These are phyloP conservation scores for Nesospiza acunhae DNA, from an alignment of 2,113 vertebrate genomes.

Conservation along the genomic window DNA sequence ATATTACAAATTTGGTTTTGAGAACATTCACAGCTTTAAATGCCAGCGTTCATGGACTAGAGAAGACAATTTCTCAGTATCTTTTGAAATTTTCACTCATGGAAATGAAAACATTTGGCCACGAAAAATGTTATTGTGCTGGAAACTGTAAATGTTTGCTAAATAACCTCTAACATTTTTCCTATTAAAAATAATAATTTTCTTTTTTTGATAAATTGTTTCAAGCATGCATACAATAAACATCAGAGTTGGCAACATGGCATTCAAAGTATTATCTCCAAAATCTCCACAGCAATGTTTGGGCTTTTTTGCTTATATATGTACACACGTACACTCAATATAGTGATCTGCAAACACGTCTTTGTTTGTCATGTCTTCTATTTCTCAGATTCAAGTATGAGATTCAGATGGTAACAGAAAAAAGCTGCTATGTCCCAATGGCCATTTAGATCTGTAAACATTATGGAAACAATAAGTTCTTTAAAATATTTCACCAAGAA, in stretches of 20 bases:
- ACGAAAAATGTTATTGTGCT: not conserved
- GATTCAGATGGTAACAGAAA: not conserved
- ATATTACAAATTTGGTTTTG: not conserved
- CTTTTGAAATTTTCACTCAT: not conserved
- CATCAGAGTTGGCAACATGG: not conserved
- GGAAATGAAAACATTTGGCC: not conserved
- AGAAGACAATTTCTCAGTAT: not conserved
- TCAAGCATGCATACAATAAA: not conserved
- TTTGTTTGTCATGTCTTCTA: not conserved
- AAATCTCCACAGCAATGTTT: not conserved
- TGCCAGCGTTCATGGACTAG: not conserved
- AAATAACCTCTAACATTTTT: not conserved
- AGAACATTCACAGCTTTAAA: not conserved
- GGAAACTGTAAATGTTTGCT: not conserved
- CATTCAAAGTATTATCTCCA: not conserved
- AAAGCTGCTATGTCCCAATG: not conserved
- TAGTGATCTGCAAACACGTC: not conserved
- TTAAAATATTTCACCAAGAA: not conserved
- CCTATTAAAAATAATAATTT: not conserved
- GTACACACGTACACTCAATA: fast-evolving
- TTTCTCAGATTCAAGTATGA: not conserved
- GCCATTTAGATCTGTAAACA: not conserved
- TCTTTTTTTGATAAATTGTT: not conserved
- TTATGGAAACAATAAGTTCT: not conserved
- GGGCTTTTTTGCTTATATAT: not conserved